Evolutionary conservation across 2,888 invertebrate genomes (phyloP).

Genomic region (Apomyelois bistriatella): DNA sequence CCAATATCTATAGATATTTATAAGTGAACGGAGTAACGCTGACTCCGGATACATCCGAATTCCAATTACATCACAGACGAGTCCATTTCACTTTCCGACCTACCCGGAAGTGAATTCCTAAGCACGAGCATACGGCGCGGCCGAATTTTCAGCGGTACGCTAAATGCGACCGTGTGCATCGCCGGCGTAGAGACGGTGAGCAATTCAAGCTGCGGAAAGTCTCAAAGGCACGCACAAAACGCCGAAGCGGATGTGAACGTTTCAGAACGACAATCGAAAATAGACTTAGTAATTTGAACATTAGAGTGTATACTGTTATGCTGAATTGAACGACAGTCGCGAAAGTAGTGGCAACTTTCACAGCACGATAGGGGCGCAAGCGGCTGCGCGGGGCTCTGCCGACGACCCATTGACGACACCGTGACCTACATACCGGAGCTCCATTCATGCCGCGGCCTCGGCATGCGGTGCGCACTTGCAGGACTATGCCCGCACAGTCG

Average conservation of each 20-base stretch:
- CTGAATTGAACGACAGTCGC: conserved; percentile 56
- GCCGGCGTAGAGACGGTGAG: conserved; percentile 40
- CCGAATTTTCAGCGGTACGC: conserved; percentile 49
- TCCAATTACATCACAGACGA: conserved; percentile 80
- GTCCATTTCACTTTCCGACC: conserved; percentile 80
- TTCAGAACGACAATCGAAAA: conserved; percentile 53
- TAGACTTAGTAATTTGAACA: conserved; percentile 59
- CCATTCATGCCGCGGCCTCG: conserved; percentile 77
- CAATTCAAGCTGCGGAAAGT: conserved; percentile 42
- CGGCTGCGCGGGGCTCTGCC: conserved; percentile 67
- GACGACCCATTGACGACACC: conserved; percentile 78
- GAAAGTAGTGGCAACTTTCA: conserved; percentile 79
- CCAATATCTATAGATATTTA: conserved; percentile 68
- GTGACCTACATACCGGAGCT: conserved; percentile 76
- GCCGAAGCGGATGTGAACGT: conserved; percentile 76
- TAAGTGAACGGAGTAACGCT: conserved; percentile 75
- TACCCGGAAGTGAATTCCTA: conserved; percentile 80
- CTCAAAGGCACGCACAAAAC: conserved; percentile 64
- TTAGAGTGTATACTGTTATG: conserved; percentile 65
- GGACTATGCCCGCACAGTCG: conserved; percentile 57
- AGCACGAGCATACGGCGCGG: conserved; percentile 75
- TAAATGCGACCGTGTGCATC: conserved; percentile 45
- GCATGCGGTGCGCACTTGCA: conserved; percentile 49
- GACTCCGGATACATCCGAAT: conserved; percentile 79
- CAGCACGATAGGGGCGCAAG: conserved; percentile 70